Conservation (phyloP, 2,113 vertebrate genomes). For the Ophthalmolycus amberensis region DNA sequence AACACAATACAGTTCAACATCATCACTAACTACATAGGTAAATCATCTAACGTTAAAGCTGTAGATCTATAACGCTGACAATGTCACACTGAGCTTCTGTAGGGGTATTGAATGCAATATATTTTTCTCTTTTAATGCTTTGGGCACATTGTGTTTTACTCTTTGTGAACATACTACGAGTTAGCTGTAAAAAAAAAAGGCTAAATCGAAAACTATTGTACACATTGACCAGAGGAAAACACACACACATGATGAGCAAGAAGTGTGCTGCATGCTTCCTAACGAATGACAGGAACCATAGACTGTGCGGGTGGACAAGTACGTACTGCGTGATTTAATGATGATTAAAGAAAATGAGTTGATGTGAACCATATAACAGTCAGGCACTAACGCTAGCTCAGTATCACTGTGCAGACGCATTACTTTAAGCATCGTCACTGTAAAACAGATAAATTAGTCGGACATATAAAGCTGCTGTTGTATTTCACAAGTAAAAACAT, state of each 20-base stretch:
- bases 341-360: neutral
- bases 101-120: neutral
- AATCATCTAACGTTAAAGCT: neutral
- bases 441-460: neutral
- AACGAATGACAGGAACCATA: neutral
- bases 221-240: neutral
- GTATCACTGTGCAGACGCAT: neutral
- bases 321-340: too few species aligned
- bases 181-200: neutral
- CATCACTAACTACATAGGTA: neutral
- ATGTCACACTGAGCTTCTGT: neutral
- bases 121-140: neutral
- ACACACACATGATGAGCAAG: neutral
- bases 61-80: neutral
- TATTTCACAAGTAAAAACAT: neutral
- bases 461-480: neutral
- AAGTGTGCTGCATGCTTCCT: neutral
- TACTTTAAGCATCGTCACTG: neutral
- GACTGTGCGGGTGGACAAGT: neutral
- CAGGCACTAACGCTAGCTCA: neutral
- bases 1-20: neutral
- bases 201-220: neutral
- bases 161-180: neutral
- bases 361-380: neutral
- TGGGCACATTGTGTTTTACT: neutral